phyloP scores from a whole-genome alignment of 2,113 vertebrate species.

The Candoia aspera region DNA sequence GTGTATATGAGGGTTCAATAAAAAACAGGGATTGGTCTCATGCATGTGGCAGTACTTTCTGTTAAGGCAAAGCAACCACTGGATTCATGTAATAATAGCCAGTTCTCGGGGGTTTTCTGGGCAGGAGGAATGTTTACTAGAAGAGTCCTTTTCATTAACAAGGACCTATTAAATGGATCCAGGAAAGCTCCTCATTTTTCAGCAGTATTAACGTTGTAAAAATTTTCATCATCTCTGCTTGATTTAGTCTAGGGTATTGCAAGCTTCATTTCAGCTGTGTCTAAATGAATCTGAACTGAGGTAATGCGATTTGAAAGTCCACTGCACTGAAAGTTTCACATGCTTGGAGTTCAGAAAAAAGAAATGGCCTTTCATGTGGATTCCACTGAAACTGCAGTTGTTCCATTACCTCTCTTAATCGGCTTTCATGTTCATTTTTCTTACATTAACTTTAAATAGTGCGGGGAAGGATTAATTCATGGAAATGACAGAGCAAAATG shows the following conservation, averaged over 20 bases:
- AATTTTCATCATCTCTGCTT: neutral
- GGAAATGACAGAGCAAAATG: conserved; percentile 23
- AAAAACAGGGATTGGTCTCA: neutral
- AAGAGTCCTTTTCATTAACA: neutral
- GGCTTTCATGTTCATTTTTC: conserved; percentile 26
- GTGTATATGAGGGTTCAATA: neutral
- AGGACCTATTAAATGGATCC: neutral
- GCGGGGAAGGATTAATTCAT: conserved; percentile 3
- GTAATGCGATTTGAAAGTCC: conserved; percentile 11
- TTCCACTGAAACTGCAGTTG: conserved; percentile 8
- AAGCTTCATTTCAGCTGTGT: conserved; percentile 21
- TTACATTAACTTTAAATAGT: conserved; percentile 25
- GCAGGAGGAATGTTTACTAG: neutral
- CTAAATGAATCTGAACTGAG: conserved; percentile 10
- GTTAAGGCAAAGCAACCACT: neutral
- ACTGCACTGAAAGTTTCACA: neutral
- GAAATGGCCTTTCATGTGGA: conserved; percentile 12
- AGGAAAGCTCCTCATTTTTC: neutral
- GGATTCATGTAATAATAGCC: neutral
- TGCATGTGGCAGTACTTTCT: neutral
- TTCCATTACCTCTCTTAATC: neutral
- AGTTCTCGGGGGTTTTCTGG: neutral
- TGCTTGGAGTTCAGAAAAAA: conserved; percentile 14
- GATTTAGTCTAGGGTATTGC: neutral
- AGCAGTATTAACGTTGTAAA: neutral